Evolutionary conservation across 2,888 invertebrate genomes (phyloP), one percentile per base, ranked within the genome.

Genomic region (Tipula helvola): DNA sequence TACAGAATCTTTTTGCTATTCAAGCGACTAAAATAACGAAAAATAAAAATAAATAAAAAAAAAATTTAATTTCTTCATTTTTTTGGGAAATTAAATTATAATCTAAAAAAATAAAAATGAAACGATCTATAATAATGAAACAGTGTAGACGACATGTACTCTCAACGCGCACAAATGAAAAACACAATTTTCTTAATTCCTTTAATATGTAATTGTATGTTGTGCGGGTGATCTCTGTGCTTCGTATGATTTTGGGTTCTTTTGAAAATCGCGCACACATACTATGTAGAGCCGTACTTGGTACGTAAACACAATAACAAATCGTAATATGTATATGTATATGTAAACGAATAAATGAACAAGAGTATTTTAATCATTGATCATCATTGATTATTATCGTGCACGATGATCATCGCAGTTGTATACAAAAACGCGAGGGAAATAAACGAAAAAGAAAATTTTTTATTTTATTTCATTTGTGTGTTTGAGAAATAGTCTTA

Each of bases 401-500:
- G 18, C 28, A 71, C 71, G 71, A 71, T 71, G 71, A 71, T 18
- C 10, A 10, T 71, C 71, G 28, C 28, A 28, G 28, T 28, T 28
- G 28, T 28, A 28, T 28, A 28, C 2, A 28, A 71, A 28, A 71
- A 28, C 71, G 71, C 18, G 71, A 71, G 71, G 28, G 28, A 71
- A 71, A 71, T 28, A 71, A 71, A 71, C 71, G 71, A 71, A 71
- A 71, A 71, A 12, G 28, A 71, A 57, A 18, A 10, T 71, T 71
- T 71, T 71, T 28, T 28, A 28, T 71, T 71, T 28, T 71, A 16
- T 71, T 71, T 71, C 28, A 71, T 71, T 28, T 84, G 84, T 84
- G 39, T 84, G 84, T 84, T 83, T 84, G 84, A 41, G 87, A 88
- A 88, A 93, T 93, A 93, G 93, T 93, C 93, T 93, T 92, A 92